These are phyloP conservation scores for Micromys minutus DNA, from an alignment of 2,113 vertebrate species.

Conservation along the genomic window DNA sequence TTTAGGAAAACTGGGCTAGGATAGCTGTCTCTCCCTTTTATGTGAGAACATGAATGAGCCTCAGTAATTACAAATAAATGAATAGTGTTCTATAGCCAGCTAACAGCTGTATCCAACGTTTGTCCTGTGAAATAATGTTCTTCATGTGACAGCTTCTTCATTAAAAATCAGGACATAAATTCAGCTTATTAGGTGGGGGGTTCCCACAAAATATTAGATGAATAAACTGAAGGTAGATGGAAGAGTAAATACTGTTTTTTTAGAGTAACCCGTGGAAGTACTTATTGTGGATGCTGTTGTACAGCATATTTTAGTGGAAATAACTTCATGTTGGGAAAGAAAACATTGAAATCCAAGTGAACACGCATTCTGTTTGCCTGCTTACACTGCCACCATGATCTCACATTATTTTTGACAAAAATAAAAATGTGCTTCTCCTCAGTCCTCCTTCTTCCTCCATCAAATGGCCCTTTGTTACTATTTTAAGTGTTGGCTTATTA, in stretches of 20 bases:
- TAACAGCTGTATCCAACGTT: neutral
- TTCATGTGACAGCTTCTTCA: neutral
- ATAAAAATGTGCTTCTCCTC: neutral
- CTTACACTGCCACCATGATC: neutral
- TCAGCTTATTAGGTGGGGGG: neutral
- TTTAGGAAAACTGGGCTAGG: neutral
- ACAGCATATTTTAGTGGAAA: neutral
- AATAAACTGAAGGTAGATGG: neutral
- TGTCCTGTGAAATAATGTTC: neutral
- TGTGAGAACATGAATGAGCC: neutral
- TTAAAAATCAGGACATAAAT: neutral
- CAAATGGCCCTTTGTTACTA: neutral
- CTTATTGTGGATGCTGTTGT: neutral
- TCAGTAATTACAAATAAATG: neutral
- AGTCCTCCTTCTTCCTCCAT: neutral
- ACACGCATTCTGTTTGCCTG: neutral
- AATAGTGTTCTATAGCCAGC: neutral
- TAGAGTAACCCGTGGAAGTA: neutral
- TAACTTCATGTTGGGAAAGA: neutral
- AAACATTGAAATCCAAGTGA: constrained; percentile 13
- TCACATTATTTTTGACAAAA: neutral
- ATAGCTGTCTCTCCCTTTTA: neutral
- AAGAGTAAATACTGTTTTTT: neutral
- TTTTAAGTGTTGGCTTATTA: neutral
- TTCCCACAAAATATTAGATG: neutral